Percentiles rank a stretch among this genome's conserved stretches.
These are phyloP conservation scores for Mechanitis messenoides DNA, from an alignment of 2,888 invertebrate genomes.

Conservation along the genomic window DNA sequence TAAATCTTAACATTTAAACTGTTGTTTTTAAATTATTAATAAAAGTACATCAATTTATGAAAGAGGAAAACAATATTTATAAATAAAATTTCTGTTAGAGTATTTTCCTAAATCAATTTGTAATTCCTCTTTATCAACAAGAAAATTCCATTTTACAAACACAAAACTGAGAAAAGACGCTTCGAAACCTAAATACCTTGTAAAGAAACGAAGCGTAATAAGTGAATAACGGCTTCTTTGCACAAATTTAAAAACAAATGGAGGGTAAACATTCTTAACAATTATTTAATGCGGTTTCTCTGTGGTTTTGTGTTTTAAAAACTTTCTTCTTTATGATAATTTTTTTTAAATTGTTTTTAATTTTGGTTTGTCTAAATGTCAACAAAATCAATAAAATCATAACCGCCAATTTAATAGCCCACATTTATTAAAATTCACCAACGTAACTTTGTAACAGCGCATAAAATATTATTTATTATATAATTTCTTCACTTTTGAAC, in stretches of 20 bases:
- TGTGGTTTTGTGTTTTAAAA: constrained; percentile 9
- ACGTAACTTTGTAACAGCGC: too few species aligned
- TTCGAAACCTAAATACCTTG: constrained; percentile 70
- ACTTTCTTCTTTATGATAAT: background rate
- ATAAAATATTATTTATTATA: too few species aligned
- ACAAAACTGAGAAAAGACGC: constrained; percentile 64
- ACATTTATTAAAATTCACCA: too few species aligned
- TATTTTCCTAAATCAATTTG: constrained; percentile 62
- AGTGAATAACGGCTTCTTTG: constrained; percentile 69
- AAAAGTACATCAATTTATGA: background rate
- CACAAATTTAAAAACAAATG: constrained; percentile 62
- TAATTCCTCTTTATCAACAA: constrained; percentile 66
- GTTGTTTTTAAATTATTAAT: too few species aligned
- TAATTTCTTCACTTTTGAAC: too few species aligned
- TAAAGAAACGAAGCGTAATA: constrained; percentile 73
- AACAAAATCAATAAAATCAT: too few species aligned
- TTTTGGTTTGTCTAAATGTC: too few species aligned
- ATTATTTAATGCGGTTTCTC: constrained; percentile 31
- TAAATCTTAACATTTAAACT: background rate
- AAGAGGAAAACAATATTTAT: constrained; percentile 36
- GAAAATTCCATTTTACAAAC: constrained; percentile 73
- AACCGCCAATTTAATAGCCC: too few species aligned
- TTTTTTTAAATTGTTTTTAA: too few species aligned
- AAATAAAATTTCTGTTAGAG: constrained; percentile 54
- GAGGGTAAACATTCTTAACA: constrained; percentile 56